phyloP scores from a whole-genome alignment of 2,113 vertebrate genomes.

The Nerophis lumbriciformis region DNA sequence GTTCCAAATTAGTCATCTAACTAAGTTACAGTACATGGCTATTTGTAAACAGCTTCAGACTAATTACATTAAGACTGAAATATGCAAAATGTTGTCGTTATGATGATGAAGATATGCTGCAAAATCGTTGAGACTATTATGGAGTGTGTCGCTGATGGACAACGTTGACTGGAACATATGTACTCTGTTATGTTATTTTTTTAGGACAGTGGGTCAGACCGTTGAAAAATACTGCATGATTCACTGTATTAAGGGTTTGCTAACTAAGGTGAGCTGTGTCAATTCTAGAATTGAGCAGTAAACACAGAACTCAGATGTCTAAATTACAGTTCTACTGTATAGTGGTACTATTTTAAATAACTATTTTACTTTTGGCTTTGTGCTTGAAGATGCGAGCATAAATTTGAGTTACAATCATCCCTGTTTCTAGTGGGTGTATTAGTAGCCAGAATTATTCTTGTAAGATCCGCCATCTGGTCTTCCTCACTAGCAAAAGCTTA shows the following conservation, averaged over 20 bases:
- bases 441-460: too few relatives aligned
- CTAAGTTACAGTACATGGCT: neutral
- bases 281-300: too few relatives aligned
- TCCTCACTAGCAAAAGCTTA: too few relatives aligned
- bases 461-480: too few relatives aligned
- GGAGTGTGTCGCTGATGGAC: neutral
- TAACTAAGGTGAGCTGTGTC: too few relatives aligned
- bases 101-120: neutral
- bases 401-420: too few relatives aligned
- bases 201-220: neutral
- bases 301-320: too few relatives aligned
- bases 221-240: neutral
- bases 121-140: neutral
- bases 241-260: neutral
- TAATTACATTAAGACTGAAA: conserved; percentile 4
- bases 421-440: too few relatives aligned
- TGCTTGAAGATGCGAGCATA: neutral
- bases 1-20: conserved; percentile 34
- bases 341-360: too few relatives aligned
- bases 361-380: neutral
- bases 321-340: too few relatives aligned
- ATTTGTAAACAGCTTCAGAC: conserved; percentile 19
- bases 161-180: neutral
- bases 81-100: neutral
- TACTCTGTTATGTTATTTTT: neutral